Evolutionary conservation across 92 coral and sea anemone genomes (phyloP).

Genomic region (Phenganax marumi): DNA sequence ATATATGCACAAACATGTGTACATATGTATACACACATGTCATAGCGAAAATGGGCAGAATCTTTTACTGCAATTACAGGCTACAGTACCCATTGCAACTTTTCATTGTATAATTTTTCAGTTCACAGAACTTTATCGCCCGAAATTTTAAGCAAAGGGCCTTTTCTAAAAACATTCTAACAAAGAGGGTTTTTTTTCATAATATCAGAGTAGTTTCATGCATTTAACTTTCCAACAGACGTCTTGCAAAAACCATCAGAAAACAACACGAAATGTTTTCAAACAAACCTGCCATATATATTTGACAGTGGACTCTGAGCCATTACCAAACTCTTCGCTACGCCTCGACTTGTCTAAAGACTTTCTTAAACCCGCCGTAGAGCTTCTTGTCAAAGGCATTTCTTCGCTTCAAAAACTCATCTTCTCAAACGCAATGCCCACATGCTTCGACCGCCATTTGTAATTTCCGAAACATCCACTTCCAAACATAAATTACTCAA

Average conservation of each 20-base stretch:
- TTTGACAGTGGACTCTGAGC: slow-evolving; percentile 70
- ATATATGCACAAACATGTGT: not conserved
- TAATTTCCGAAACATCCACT: not conserved
- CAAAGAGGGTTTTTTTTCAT: too few species aligned
- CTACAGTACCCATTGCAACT: too few species aligned
- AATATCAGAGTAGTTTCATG: too few species aligned
- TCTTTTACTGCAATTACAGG: too few species aligned
- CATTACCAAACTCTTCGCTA: slow-evolving; percentile 76
- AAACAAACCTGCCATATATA: slow-evolving; percentile 77
- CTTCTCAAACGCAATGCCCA: not conserved
- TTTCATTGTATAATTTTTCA: too few species aligned
- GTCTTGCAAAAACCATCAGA: not conserved
- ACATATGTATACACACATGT: not conserved
- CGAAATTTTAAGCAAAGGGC: too few species aligned
- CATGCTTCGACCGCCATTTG: slow-evolving; percentile 3
- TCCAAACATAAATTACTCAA: not conserved
- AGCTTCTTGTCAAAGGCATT: slow-evolving; percentile 31
- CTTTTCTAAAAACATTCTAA: too few species aligned
- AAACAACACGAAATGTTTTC: not conserved
- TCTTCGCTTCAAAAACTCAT: not conserved
- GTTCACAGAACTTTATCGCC: too few species aligned
- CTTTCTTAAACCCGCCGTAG: slow-evolving; percentile 22
- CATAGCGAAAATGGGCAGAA: too few species aligned
- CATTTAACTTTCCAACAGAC: too few species aligned
- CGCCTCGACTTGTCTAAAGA: slow-evolving; percentile 63